Percentiles rank a stretch among this genome's conserved stretches.
Conservation (phyloP, 1,140 invertebrate species). For the Copidosoma floridanum region DNA sequence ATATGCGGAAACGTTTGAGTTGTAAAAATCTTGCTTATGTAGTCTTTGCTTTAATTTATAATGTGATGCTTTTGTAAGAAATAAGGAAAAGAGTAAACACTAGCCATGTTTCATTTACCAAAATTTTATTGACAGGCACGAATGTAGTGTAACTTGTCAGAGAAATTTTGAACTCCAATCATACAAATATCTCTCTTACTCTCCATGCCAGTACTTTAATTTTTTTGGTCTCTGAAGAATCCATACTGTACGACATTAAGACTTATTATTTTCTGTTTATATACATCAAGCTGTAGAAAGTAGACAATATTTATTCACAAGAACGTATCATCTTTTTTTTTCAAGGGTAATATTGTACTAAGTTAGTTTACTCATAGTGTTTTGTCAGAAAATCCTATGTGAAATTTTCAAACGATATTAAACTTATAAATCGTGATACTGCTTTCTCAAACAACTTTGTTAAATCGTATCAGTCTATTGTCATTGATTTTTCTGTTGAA, state of each 20-base stretch:
- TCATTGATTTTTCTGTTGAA: conserved; percentile 7
- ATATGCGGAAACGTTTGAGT: too few species aligned
- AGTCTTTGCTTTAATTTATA: conserved; percentile 30
- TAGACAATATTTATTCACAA: too few species aligned
- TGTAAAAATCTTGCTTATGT: conserved; percentile 10
- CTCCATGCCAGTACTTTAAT: not conserved
- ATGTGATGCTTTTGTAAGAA: conserved; percentile 7
- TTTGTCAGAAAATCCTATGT: not conserved
- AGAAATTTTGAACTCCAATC: too few species aligned
- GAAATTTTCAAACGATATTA: not conserved
- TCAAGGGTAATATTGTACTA: too few species aligned
- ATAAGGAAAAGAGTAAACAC: too few species aligned
- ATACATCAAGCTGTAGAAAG: too few species aligned
- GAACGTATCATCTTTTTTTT: too few species aligned
- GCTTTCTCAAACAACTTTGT: conserved; percentile 4
- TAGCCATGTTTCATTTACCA: too few species aligned
- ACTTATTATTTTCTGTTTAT: too few species aligned
- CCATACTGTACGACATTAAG: too few species aligned
- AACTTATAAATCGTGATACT: not conserved
- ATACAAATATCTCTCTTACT: not conserved
- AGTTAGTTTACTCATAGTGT: too few species aligned
- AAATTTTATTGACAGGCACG: not conserved
- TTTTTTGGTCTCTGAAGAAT: too few species aligned
- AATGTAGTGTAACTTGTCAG: not conserved
- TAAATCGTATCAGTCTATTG: conserved; percentile 10